Conservation (phyloP, 2,113 vertebrate genomes). For the Marcusenius ussheri region DNA sequence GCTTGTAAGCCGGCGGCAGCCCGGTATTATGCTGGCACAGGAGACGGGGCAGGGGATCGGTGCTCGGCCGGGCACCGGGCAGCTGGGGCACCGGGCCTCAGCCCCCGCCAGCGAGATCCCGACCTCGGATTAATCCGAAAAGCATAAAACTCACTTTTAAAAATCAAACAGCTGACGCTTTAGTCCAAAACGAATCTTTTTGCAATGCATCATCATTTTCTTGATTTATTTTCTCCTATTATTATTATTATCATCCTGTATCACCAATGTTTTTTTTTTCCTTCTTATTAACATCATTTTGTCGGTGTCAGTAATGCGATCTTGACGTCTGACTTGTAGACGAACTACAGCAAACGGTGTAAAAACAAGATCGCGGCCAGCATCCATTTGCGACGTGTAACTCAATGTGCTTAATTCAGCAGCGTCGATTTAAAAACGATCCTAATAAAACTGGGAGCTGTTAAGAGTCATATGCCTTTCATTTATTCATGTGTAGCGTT, state of each 20-base stretch:
- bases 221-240: background rate
- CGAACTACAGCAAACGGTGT: background rate
- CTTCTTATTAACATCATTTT: background rate
- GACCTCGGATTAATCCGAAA: background rate
- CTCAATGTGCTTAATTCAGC: background rate
- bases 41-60: background rate
- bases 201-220: background rate
- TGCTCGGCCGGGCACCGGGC: background rate
- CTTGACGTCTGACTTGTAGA: background rate
- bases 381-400: background rate
- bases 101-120: background rate
- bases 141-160: background rate
- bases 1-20: too few species aligned
- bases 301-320: background rate
- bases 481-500: conserved; percentile 4
- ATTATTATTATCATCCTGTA: background rate
- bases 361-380: background rate
- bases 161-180: background rate
- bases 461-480: conserved; percentile 1
- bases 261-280: background rate
- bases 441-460: background rate
- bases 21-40: background rate
- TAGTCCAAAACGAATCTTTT: background rate
- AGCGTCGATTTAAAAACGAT: conserved; percentile 6
- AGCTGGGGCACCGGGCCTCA: background rate